Percentiles rank a stretch among this genome's conserved stretches.
Conservation (phyloP, 2,888 invertebrate genomes). For the Noctua comes region DNA sequence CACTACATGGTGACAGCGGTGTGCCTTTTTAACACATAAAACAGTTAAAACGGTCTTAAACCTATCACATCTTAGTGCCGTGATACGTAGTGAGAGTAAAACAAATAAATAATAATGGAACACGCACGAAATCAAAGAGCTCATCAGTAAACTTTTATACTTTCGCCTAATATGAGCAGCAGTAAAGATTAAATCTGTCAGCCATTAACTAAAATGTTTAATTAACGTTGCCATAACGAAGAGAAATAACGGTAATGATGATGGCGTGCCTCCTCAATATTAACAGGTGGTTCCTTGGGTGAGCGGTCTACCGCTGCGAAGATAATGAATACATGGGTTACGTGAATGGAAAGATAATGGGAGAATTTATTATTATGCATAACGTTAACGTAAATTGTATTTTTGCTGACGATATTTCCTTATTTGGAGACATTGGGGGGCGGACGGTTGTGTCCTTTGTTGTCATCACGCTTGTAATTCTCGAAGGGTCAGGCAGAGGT, state of each 20-base stretch:
- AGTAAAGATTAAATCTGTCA: conserved; percentile 49
- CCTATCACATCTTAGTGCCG: no score
- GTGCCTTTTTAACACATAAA: no score
- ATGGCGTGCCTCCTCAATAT: conserved; percentile 34
- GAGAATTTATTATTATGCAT: conserved; percentile 1
- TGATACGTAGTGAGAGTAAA: no score
- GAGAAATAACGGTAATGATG: conserved; percentile 46
- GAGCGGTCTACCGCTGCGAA: conserved; percentile 15
- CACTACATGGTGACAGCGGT: no score
- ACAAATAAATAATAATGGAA: no score
- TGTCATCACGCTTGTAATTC: not conserved
- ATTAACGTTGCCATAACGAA: conserved; percentile 47
- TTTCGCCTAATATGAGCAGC: not conserved
- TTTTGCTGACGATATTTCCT: conserved; percentile 16
- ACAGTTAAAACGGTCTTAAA: no score
- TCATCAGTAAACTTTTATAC: not conserved
- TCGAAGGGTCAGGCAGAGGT: not conserved
- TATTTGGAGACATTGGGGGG: not conserved
- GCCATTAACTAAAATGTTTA: conserved; percentile 49
- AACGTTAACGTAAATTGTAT: conserved; percentile 5
- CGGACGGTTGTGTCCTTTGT: not conserved
- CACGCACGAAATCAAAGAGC: no score
- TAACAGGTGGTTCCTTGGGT: conserved; percentile 49
- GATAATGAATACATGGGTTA: conserved; percentile 34
- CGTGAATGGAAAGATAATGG: conserved; percentile 18